Evolutionary conservation across 2,797 vertebrate genomes (phyloP).

Genomic region (Alectoris magna): DNA sequence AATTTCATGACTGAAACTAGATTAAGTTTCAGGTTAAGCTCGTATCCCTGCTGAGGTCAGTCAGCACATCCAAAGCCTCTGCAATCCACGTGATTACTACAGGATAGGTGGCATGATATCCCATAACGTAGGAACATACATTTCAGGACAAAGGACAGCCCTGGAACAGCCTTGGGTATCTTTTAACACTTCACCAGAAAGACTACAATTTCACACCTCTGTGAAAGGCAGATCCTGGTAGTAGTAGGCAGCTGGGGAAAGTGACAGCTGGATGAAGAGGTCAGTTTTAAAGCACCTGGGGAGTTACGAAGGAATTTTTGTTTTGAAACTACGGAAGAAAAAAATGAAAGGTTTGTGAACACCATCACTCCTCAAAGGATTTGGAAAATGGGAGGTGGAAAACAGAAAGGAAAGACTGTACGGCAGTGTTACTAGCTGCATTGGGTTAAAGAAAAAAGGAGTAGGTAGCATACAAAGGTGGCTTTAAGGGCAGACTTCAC

Average conservation of each 20-base stretch:
- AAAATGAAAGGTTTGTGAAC: not conserved
- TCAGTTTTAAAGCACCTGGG: not conserved
- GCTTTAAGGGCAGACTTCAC: not conserved
- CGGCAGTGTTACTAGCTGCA: accelerated
- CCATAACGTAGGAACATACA: accelerated
- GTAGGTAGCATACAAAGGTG: not conserved
- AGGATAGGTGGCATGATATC: not conserved
- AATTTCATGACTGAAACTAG: not conserved
- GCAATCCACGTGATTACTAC: accelerated
- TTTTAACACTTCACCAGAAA: not conserved
- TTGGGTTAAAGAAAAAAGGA: not conserved
- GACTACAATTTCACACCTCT: not conserved
- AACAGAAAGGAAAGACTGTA: not conserved
- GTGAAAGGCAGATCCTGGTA: not conserved
- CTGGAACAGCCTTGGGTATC: not conserved
- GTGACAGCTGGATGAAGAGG: not conserved
- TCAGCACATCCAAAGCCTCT: accelerated
- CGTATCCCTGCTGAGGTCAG: not conserved
- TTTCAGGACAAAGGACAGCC: not conserved
- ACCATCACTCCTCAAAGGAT: not conserved
- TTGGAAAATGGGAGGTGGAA: not conserved
- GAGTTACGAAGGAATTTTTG: not conserved
- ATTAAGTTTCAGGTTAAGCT: not conserved
- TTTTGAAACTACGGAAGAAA: not conserved
- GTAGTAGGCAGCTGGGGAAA: not conserved